phyloP scores from a whole-genome alignment of 1,140 invertebrate genomes.

The Hypothenemus hampei region DNA sequence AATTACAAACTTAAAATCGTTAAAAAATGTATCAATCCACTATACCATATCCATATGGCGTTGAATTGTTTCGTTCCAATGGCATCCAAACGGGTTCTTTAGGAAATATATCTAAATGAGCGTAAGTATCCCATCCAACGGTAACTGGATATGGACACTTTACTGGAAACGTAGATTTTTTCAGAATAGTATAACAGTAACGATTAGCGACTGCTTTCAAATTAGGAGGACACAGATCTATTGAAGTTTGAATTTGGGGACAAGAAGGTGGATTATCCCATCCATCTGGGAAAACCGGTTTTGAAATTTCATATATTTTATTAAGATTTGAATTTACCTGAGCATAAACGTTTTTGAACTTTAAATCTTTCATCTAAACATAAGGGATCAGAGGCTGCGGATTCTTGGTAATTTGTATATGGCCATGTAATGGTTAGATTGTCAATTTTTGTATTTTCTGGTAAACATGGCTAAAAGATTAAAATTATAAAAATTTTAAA shows the following conservation, averaged over 20 bases:
- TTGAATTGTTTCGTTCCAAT: slow-evolving; percentile 8
- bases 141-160: slow-evolving; percentile 23
- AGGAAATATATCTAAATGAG: not conserved
- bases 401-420: not conserved
- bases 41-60: slow-evolving; percentile 19
- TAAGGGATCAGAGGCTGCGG: not conserved
- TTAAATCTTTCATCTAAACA: slow-evolving; percentile 2
- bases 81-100: slow-evolving; percentile 26
- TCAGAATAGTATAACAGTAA: slow-evolving; percentile 13
- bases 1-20: slow-evolving; percentile 4
- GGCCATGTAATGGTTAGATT: slow-evolving; percentile 16
- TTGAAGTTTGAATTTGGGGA: not conserved
- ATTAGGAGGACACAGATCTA: slow-evolving; percentile 9
- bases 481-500: not conserved
- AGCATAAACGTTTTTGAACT: not conserved
- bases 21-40: not conserved
- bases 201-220: not conserved
- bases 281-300: not conserved
- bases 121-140: slow-evolving; percentile 14
- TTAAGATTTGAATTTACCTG: not conserved
- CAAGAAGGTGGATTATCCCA: slow-evolving; percentile 3
- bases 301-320: not conserved
- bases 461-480: not conserved
- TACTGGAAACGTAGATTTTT: slow-evolving; percentile 21
- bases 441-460: not conserved